Base-by-base conservation (phyloP, 30 jellyfish, hydroid and myxozoan species). In the Thelohanellus kitauei region DNA sequence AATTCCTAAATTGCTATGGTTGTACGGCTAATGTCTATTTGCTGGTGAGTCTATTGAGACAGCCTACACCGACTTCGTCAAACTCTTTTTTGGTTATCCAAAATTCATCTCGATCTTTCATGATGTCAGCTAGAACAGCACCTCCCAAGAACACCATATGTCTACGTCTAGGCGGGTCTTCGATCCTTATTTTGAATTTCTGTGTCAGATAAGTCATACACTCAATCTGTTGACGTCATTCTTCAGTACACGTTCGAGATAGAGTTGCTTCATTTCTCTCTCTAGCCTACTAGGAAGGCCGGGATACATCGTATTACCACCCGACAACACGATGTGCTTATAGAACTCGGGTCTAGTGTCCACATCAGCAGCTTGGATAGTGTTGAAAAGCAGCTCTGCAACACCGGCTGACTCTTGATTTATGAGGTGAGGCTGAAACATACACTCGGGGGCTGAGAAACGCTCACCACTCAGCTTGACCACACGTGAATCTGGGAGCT, bases 61-160 rank as follows among this genome's bases (percentile, higher is more conserved):
- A n/a, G n/a, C n/a, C n/a, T n/a, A n/a, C n/a, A n/a, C 91, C 91
- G 40, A 60, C 63, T 63, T 71, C 91, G 35, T 71, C 66, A 44
- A 60, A 71, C 42, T 71, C 91, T 19, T 49, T 38, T 31, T 66
- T 15, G 18, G 87, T 41, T 86, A 71, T 71, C 91, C 91, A 71
- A 45, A 71, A 71, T 9, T 58, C 41, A 22, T 71, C 91, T 46
- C 63, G 61, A 48, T 71, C 84, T 30, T 71, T 71, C 91, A 71
- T 71, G 25, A 71, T 71, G 50, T 71, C 91, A 4, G 91, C 91
- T 4, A 71, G 49, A 24, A 71, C 91, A 29, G 91, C 91, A 21
- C 91, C 91, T 20, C 91, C 91, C 21, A 71, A 47, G 60, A 53
- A 71, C 5, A 71, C 91, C 91, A 71, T 71, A 64, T 71, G 91